These are phyloP conservation scores for Balaeniceps rex DNA, from an alignment of 2,113 vertebrate species.

Conservation along the genomic window DNA sequence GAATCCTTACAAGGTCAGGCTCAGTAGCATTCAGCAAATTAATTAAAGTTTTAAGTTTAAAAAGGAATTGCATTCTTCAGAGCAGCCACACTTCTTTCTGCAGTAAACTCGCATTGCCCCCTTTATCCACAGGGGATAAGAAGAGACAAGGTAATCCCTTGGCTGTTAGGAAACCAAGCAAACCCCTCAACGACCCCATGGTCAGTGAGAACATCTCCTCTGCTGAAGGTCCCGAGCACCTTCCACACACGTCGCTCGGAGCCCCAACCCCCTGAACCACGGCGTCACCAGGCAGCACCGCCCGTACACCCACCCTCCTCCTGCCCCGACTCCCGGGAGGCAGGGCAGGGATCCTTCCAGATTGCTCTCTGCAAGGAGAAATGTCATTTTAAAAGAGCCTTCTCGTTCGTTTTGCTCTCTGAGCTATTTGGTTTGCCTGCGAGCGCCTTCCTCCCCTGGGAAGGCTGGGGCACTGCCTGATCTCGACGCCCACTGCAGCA, in stretches of 20 bases:
- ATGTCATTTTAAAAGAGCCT: background rate
- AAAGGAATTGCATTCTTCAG: background rate
- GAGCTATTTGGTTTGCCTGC: background rate
- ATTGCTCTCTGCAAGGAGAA: background rate
- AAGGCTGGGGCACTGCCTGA: background rate
- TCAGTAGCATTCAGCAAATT: background rate
- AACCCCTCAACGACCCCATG: fast-evolving
- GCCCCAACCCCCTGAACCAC: fast-evolving
- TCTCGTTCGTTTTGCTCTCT: background rate
- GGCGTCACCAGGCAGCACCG: fast-evolving
- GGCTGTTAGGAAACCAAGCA: background rate
- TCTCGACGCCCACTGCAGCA: background rate
- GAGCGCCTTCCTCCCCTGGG: background rate
- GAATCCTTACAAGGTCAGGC: background rate
- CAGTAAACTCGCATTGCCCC: background rate
- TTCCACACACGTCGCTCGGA: fast-evolving
- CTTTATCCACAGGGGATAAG: background rate
- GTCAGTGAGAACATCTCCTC: background rate
- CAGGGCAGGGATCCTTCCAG: background rate
- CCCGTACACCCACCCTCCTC: fast-evolving
- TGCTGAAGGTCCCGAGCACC: background rate
- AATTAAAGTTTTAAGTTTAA: background rate
- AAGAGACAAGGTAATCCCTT: background rate
- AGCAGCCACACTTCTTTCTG: background rate
- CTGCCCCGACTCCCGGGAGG: fast-evolving